Percentiles rank a stretch among this genome's conserved stretches.
phyloP scores from a whole-genome alignment of 2,113 vertebrate species.

The Sander lucioperca region DNA sequence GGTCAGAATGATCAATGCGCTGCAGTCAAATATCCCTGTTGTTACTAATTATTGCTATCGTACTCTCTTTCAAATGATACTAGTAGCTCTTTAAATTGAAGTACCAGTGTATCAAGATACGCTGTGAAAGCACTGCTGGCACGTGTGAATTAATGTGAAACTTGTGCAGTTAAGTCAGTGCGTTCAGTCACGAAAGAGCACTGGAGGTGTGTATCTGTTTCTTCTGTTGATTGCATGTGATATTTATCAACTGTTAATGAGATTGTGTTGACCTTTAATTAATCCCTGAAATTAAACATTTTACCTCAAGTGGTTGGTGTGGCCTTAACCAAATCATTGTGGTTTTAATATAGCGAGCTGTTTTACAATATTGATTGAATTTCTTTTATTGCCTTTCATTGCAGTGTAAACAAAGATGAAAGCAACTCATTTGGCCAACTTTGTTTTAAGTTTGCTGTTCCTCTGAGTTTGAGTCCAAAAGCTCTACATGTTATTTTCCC shows the following conservation, averaged over 20 bases:
- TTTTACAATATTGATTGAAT: not conserved
- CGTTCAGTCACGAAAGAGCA: slow-evolving; percentile 25
- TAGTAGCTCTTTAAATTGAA: slow-evolving; percentile 13
- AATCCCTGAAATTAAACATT: slow-evolving; percentile 57
- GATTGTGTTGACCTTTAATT: slow-evolving; percentile 68
- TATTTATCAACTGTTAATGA: slow-evolving; percentile 75
- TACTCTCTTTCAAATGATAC: not conserved
- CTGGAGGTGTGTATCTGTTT: slow-evolving; percentile 43
- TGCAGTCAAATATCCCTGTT: slow-evolving; percentile 18
- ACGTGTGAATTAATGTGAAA: slow-evolving; percentile 23
- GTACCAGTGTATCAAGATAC: not conserved
- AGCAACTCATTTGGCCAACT: not conserved
- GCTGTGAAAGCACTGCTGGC: not conserved
- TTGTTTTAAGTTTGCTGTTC: slow-evolving; percentile 14
- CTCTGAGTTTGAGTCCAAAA: not conserved
- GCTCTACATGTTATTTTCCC: not conserved
- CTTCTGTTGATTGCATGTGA: slow-evolving; percentile 66
- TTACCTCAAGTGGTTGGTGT: slow-evolving; percentile 54
- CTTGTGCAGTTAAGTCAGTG: slow-evolving; percentile 2
- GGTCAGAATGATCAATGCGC: slow-evolving; percentile 20
- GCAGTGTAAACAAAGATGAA: slow-evolving; percentile 3
- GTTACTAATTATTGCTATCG: not conserved
- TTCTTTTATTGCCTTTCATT: slow-evolving; percentile 7
- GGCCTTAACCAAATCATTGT: slow-evolving; percentile 49
- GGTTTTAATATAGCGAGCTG: slow-evolving; percentile 31